These are phyloP conservation scores for Scomber scombrus DNA, from an alignment of 2,113 vertebrate species.

Conservation along the genomic window DNA sequence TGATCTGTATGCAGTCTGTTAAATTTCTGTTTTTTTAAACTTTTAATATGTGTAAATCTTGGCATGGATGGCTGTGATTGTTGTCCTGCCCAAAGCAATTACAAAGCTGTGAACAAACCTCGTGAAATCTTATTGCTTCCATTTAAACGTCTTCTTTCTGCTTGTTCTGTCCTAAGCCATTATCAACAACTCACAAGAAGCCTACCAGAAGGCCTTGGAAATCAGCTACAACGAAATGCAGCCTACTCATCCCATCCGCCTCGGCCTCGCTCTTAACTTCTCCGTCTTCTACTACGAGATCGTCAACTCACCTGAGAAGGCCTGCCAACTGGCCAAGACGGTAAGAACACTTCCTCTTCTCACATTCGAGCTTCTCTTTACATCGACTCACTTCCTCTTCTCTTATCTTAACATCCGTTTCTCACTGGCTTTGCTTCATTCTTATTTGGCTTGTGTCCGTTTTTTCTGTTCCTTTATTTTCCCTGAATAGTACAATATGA, in stretches of 20 bases:
- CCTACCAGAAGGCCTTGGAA: conserved; percentile 92
- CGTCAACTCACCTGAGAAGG: conserved; percentile 91
- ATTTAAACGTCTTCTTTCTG: not conserved
- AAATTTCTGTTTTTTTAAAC: not conserved
- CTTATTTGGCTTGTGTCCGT: not conserved
- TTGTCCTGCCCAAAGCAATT: not conserved
- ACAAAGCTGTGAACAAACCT: not conserved
- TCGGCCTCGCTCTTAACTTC: conserved; percentile 98
- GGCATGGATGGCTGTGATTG: not conserved
- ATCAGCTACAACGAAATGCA: conserved; percentile 93
- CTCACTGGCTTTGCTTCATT: not conserved
- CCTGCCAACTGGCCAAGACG: conserved; percentile 93
- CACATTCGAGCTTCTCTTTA: not conserved
- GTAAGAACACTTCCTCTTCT: conserved; percentile 77
- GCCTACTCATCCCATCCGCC: conserved; percentile 96
- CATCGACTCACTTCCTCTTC: not conserved
- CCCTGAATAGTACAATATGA: not conserved
- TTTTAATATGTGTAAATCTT: not conserved
- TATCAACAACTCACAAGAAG: conserved; percentile 89
- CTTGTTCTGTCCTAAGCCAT: conserved; percentile 79
- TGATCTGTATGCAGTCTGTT: not conserved
- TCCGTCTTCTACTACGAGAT: conserved; percentile 98
- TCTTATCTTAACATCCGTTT: not conserved
- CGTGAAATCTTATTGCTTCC: not conserved
- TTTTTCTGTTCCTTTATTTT: too few relatives aligned